Conservation (phyloP, 2,888 invertebrate species). For the Eupithecia abbreviata region DNA sequence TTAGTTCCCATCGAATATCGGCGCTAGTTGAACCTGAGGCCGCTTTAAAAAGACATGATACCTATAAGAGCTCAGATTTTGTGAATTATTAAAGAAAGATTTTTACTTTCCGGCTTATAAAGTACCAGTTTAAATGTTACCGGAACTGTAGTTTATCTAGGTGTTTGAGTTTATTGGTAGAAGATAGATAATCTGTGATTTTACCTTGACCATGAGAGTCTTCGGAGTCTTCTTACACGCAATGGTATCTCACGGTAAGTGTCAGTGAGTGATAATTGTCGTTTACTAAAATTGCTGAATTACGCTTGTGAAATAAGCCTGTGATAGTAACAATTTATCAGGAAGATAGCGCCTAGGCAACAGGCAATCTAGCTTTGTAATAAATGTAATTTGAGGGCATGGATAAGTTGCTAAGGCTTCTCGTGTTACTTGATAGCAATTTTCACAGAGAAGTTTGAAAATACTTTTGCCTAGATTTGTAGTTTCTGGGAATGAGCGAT, state of each 20-base stretch:
- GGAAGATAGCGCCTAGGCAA: slow-evolving; percentile 9
- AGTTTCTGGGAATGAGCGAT: background rate
- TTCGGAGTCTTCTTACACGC: slow-evolving; percentile 48
- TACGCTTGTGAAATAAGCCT: slow-evolving; percentile 2
- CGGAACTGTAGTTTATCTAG: background rate
- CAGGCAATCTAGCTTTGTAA: slow-evolving; percentile 46
- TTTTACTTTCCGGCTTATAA: too few relatives aligned
- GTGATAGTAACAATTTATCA: slow-evolving; percentile 9
- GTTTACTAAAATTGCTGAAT: slow-evolving; percentile 41
- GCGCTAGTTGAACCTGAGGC: slow-evolving; percentile 45
- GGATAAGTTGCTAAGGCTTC: slow-evolving; percentile 53
- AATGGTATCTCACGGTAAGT: slow-evolving; percentile 57
- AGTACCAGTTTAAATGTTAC: too few relatives aligned
- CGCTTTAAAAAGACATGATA: background rate
- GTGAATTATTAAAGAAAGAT: background rate
- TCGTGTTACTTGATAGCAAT: slow-evolving; percentile 10
- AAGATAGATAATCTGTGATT: background rate
- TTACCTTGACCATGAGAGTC: slow-evolving; percentile 50
- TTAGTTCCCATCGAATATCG: slow-evolving; percentile 35
- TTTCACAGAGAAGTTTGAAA: background rate
- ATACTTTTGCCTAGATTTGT: background rate
- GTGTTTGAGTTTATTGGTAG: background rate
- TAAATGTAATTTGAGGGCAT: slow-evolving; percentile 49
- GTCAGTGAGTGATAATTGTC: slow-evolving; percentile 53
- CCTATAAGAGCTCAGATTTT: background rate